Evolutionary conservation across 2,113 vertebrate genomes (phyloP).

Genomic region (Pachyramphus minor): DNA sequence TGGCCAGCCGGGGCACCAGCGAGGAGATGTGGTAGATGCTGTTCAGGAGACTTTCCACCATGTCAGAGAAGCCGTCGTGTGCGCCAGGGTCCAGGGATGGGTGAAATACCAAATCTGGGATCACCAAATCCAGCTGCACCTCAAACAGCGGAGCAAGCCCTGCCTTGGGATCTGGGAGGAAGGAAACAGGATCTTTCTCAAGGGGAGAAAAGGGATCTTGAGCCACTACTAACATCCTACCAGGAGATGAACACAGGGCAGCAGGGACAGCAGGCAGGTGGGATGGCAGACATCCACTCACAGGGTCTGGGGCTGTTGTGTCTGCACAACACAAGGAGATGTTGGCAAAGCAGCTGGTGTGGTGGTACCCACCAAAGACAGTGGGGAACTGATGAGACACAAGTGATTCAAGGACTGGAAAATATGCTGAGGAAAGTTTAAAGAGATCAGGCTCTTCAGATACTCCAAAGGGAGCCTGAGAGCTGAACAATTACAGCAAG

Average conservation of each 20-base stretch:
- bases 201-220: not conserved
- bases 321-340: not conserved
- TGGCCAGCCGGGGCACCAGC: slow-evolving; percentile 80
- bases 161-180: slow-evolving; percentile 73
- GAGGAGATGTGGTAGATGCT: slow-evolving; percentile 82
- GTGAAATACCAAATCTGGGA: slow-evolving; percentile 85
- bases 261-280: not conserved
- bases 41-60: slow-evolving; percentile 79
- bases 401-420: not conserved
- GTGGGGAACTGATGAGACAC: not conserved
- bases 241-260: fast-evolving
- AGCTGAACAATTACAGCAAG: not conserved
- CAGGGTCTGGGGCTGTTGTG: not conserved
- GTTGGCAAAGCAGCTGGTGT: not conserved
- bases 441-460: not conserved
- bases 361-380: not conserved
- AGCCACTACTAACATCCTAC: not conserved
- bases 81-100: slow-evolving; percentile 81
- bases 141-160: slow-evolving; percentile 83
- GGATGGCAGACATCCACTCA: not conserved
- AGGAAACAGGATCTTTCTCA: not conserved
- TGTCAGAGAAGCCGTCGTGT: slow-evolving; percentile 77
- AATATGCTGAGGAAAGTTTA: not conserved
- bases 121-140: slow-evolving; percentile 79
- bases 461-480: not conserved